Base-by-base conservation (phyloP, 2,888 invertebrate species). In the Spialia ferax region DNA sequence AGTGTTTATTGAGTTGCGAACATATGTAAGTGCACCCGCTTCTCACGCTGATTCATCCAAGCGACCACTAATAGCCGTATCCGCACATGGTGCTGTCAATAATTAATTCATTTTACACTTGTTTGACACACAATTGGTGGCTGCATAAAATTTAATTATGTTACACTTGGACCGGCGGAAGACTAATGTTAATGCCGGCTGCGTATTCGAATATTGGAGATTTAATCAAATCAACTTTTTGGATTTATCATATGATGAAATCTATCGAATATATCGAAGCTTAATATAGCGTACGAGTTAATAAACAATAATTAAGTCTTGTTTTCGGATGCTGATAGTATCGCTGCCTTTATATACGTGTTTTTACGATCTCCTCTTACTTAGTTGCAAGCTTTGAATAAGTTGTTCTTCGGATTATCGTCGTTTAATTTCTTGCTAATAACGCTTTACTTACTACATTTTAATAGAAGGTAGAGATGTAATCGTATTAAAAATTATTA, bases 31-130 rank as follows among this genome's bases (percentile, higher is more conserved):
- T 26, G 18, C 8, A 22, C 35, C 35, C 15, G 26, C 38, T 59
- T 48, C 64, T 26, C 52, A 38, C 59, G 57, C 57, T 52, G 64
- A 65, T 59, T 59, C 57, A 64, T 38, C 38, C 57, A 45, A 38
- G 59, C 29, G 20, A 65, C 45, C 20, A 59, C 32, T 26, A 57
- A 65, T 59, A 59, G 59, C 23, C 18, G 57, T 65, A 60, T 59
- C 52, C 54, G 42, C 65, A 60, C 52, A 66, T 66, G 52, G 52
- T 60, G 52, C 59, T 60, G 59, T 59, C 65, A 66, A 60, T 60
- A 60, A 66, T 66, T 66, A 65, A 66, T 66, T 65, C 59, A 59
- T 60, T 66, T 60, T 60, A 66, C 59, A 66, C 59, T 66, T 42
- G 65, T 60, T 60, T 66, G 59, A 60, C 65, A 60, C 57, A 66